These are phyloP conservation scores for Phengaris alcon DNA, from an alignment of 2,888 invertebrate species.

Conservation along the genomic window DNA sequence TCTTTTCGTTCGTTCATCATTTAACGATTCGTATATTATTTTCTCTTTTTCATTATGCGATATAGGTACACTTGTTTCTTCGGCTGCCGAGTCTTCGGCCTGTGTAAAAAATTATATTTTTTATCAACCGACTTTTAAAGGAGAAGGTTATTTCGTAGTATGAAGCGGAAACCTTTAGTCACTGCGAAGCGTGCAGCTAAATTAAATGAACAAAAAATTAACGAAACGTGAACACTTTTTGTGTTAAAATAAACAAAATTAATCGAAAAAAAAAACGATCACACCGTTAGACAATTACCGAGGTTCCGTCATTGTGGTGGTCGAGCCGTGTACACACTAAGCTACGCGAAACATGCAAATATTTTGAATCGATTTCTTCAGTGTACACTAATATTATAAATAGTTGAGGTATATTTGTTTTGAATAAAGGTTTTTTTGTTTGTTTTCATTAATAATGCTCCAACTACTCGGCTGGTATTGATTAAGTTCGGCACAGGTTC, in stretches of 20 bases:
- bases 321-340: background rate
- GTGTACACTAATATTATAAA: too few relatives aligned
- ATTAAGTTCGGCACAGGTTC: too few relatives aligned
- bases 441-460: too few relatives aligned
- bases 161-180: conserved; percentile 17
- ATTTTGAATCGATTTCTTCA: too few relatives aligned
- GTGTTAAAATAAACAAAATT: conserved; percentile 26
- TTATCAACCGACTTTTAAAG: background rate
- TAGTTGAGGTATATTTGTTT: too few relatives aligned
- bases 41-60: too few relatives aligned
- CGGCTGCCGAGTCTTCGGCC: background rate
- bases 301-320: conserved; percentile 28
- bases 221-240: conserved; percentile 27
- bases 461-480: too few relatives aligned
- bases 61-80: background rate
- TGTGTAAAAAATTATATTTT: background rate
- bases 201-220: conserved; percentile 21
- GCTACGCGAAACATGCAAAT: background rate
- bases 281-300: conserved; percentile 30
- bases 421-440: too few relatives aligned
- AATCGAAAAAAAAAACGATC: conserved; percentile 28
- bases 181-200: conserved; percentile 18
- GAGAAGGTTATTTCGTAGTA: background rate
- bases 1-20: background rate
- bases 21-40: background rate